These are phyloP conservation scores for Anolis apletophallus DNA, from an alignment of 2,797 vertebrate species.

Conservation along the genomic window DNA sequence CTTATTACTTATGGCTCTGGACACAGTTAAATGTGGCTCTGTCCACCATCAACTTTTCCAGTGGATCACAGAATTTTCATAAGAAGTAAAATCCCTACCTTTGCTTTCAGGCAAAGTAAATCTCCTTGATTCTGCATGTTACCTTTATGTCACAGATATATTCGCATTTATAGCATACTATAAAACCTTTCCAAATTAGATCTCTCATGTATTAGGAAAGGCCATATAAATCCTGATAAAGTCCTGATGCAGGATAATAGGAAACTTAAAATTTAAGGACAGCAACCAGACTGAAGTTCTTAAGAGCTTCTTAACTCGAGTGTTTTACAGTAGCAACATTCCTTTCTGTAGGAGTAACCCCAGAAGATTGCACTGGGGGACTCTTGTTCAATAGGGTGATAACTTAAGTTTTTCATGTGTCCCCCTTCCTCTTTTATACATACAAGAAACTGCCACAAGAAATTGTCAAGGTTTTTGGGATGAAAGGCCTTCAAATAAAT, in stretches of 20 bases:
- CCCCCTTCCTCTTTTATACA: too few species aligned
- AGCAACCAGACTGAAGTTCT: background rate
- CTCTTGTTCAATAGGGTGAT: too few species aligned
- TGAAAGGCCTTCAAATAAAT: too few species aligned
- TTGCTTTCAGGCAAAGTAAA: slow-evolving; percentile 2
- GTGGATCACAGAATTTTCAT: background rate
- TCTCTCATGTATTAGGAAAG: slow-evolving; percentile 9
- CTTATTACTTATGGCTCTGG: background rate
- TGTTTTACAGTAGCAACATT: too few species aligned
- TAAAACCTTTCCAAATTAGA: slow-evolving; percentile 2
- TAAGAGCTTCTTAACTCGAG: background rate
- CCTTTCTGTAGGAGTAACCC: too few species aligned
- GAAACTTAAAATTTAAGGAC: background rate
- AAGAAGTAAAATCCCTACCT: background rate
- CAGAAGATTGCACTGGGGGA: too few species aligned
- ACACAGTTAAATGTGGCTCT: background rate
- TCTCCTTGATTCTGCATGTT: background rate
- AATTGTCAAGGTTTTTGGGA: too few species aligned
- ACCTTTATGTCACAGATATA: background rate
- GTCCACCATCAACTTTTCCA: background rate
- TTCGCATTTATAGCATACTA: background rate
- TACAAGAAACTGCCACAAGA: too few species aligned
- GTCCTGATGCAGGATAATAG: background rate
- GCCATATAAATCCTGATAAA: slow-evolving; percentile 5
- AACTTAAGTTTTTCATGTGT: too few species aligned